These are phyloP conservation scores for Kryptolebias ocellatus DNA, from an alignment of 2,797 vertebrate genomes.

Conservation along the genomic window DNA sequence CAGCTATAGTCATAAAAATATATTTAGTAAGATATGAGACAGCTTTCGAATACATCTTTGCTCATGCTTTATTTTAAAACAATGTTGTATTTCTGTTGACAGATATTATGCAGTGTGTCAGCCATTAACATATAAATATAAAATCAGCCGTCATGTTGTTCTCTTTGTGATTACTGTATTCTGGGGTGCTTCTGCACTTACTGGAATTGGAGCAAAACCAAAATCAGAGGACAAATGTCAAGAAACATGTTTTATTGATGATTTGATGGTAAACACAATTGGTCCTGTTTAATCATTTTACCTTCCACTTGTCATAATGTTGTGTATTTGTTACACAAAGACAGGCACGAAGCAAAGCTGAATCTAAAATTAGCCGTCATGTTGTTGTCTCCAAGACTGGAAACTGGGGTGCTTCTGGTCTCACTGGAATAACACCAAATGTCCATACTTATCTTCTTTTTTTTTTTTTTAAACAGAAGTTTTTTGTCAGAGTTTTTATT, in stretches of 20 bases:
- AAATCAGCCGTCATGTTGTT: constrained; percentile 5
- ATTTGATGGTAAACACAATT: neutral
- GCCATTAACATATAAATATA: constrained; percentile 36
- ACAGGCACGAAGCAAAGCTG: neutral
- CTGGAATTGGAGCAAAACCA: constrained; percentile 77
- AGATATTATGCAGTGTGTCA: constrained; percentile 36
- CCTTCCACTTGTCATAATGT: constrained; percentile 74
- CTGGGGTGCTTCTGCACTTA: constrained; percentile 75
- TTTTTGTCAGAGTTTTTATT: too few species aligned
- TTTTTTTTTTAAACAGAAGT: too few species aligned
- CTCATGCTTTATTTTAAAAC: constrained; percentile 79
- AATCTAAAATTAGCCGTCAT: too few species aligned
- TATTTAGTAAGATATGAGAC: constrained; percentile 75
- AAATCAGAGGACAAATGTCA: too few species aligned
- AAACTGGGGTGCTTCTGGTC: too few species aligned
- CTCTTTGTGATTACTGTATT: constrained; percentile 79
- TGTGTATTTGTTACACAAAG: too few species aligned
- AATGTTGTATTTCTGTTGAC: constrained; percentile 54
- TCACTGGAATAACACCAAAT: too few species aligned
- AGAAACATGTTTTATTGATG: too few species aligned
- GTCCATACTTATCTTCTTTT: too few species aligned
- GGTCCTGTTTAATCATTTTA: constrained; percentile 66
- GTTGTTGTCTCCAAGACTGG: too few species aligned
- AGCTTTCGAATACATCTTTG: constrained; percentile 76
- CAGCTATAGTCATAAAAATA: too few species aligned